phyloP scores from a whole-genome alignment of 2,888 invertebrate species.

The Automeris io region DNA sequence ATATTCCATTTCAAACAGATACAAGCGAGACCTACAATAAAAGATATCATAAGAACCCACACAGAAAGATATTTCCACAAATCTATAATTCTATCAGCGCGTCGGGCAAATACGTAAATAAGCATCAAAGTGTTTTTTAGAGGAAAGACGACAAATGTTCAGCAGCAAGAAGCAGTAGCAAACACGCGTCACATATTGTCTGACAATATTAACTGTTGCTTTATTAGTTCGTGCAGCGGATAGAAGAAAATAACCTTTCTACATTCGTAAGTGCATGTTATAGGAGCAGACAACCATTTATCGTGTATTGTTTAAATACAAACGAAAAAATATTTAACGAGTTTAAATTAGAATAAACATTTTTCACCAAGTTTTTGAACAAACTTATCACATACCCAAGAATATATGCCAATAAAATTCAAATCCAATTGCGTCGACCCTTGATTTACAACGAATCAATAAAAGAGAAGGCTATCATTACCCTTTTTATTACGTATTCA shows the following conservation, averaged over 20 bases:
- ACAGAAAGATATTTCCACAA: constrained; percentile 66
- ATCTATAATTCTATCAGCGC: constrained; percentile 72
- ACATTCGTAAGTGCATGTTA: constrained; percentile 52
- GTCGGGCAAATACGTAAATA: constrained; percentile 69
- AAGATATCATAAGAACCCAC: constrained; percentile 57
- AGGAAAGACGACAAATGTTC: constrained; percentile 67
- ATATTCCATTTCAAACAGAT: constrained; percentile 60
- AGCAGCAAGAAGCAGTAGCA: constrained; percentile 58
- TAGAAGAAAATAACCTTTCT: constrained; percentile 51
- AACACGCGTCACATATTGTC: constrained; percentile 74
- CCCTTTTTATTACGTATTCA: constrained; percentile 66
- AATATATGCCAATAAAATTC: constrained; percentile 65
- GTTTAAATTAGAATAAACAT: neutral
- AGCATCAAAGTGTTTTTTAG: constrained; percentile 74
- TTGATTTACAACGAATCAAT: constrained; percentile 74
- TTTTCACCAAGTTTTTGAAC: constrained; percentile 28
- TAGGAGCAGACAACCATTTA: constrained; percentile 18
- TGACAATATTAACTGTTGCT: constrained; percentile 70
- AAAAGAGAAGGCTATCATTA: constrained; percentile 71
- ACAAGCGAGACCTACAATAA: constrained; percentile 49
- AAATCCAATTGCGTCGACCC: constrained; percentile 68
- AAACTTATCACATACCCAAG: constrained; percentile 53
- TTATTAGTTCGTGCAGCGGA: constrained; percentile 58
- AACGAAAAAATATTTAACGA: constrained; percentile 22
- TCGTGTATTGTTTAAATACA: constrained; percentile 39